These are phyloP conservation scores for Dascyllus trimaculatus DNA, from an alignment of 2,113 vertebrate species.

Conservation along the genomic window DNA sequence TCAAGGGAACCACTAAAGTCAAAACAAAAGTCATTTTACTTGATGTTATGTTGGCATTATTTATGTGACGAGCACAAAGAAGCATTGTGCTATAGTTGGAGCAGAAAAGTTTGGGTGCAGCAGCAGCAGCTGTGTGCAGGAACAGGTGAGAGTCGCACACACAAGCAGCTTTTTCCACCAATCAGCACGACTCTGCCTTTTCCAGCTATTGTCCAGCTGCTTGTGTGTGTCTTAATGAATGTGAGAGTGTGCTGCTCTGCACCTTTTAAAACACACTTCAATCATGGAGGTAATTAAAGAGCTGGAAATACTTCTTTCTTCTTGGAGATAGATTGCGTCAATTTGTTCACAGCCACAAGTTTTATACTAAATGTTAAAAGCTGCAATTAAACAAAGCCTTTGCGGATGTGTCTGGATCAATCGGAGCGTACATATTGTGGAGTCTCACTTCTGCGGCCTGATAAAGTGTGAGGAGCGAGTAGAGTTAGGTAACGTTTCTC, in stretches of 20 bases:
- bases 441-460: slow-evolving; percentile 32
- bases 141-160: slow-evolving; percentile 73
- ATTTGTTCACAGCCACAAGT: not conserved
- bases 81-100: slow-evolving; percentile 49
- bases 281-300: not conserved
- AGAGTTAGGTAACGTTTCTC: slow-evolving; percentile 68
- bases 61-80: slow-evolving; percentile 12
- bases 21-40: not conserved
- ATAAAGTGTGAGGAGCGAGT: slow-evolving; percentile 58
- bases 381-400: not conserved
- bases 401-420: slow-evolving; percentile 24
- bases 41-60: not conserved
- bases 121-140: slow-evolving; percentile 60
- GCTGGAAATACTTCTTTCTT: slow-evolving; percentile 2
- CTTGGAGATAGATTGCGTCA: not conserved
- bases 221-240: not conserved
- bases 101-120: slow-evolving; percentile 41
- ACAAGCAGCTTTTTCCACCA: slow-evolving; percentile 36
- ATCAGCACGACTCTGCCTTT: slow-evolving; percentile 7
- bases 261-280: slow-evolving; percentile 27
- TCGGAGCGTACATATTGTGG: slow-evolving; percentile 14
- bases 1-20: not conserved
- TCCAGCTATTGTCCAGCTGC: slow-evolving; percentile 21
- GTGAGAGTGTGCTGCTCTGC: not conserved
- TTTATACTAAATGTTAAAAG: not conserved